Percentiles rank a stretch among this genome's conserved stretches.
phyloP scores from a whole-genome alignment of 2,888 invertebrate genomes.

The Eurois occulta region DNA sequence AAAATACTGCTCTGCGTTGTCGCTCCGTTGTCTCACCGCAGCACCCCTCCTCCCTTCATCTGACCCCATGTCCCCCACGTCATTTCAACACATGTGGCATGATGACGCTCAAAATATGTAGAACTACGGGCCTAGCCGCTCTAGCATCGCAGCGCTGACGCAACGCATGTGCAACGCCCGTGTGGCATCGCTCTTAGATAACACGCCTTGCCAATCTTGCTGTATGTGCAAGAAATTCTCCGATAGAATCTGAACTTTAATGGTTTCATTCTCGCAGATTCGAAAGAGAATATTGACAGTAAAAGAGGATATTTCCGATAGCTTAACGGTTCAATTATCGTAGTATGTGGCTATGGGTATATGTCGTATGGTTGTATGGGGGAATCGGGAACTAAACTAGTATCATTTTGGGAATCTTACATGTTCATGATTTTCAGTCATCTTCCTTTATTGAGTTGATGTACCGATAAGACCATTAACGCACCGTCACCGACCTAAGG shows the following conservation, averaged over 20 bases:
- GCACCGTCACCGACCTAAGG: neutral
- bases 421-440: neutral
- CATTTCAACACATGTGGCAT: too few relatives aligned
- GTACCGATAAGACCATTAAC: neutral
- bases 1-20: neutral
- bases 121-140: too few relatives aligned
- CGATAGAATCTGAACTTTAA: conserved; percentile 34
- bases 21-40: neutral
- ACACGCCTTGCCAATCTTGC: conserved; percentile 7
- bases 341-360: conserved; percentile 12
- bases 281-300: conserved; percentile 28
- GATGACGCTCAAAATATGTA: too few relatives aligned
- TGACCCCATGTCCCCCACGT: too few relatives aligned
- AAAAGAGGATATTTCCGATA: conserved; percentile 30
- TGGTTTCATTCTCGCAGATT: conserved; percentile 35
- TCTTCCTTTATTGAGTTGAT: neutral
- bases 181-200: too few relatives aligned
- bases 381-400: neutral
- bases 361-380: neutral
- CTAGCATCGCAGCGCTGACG: neutral
- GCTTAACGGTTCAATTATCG: conserved; percentile 34
- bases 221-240: conserved; percentile 15
- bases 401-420: neutral
- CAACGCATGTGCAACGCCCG: neutral
- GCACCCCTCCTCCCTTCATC: too few relatives aligned